Base-by-base conservation (phyloP, 2,888 invertebrate genomes). In the Coremacera marginata region DNA sequence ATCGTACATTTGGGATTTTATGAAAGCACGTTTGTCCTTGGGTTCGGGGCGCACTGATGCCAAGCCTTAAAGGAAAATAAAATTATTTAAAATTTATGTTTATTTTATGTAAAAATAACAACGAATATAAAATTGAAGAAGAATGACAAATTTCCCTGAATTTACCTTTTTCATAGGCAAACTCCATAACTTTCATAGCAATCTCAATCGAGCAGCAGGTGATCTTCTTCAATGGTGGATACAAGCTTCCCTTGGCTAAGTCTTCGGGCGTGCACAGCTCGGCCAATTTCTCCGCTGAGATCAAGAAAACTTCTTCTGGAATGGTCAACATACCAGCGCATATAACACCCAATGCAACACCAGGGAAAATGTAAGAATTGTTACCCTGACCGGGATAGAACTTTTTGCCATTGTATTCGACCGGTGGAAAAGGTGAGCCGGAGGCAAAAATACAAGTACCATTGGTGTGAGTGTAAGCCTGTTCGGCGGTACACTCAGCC, bases 401-500 rank as follows among this genome's bases (percentile, higher is more conserved):
- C 9, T 93, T 93, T 88, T 95, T 94, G 0, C 96, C 97, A 81
- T 95, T 93, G 77, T 94, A 91, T 73, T 92, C 93, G 77, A 97
- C 96, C 0, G 96, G 95, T 70, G 93, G 92, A 90, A 99, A 99
- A 16, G 99, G 99, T 34, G 98, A 98, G 27, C 99, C 99, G 79
- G 97, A 97, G 31, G 98, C 98, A 90, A 99, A 99, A 79, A 99
- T 92, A 74, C 94, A 95, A 79, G 93, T 94, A 55, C 98, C 99
- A 95, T 96, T 93, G 0, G 98, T 98, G 85, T 94, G 90, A 57
- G 89, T 92, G 90, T 98, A 99, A 4, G 98, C 99, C 84, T 97
- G 93, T 89, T 98, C 96, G n/a, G 99, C 99, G n/a, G 99, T 99
- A 88, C 99, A 99, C 90, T 99, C 99, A 0, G 99, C 98, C 91